phyloP scores from a whole-genome alignment of 2,888 invertebrate genomes.

The Erebia epiphron region DNA sequence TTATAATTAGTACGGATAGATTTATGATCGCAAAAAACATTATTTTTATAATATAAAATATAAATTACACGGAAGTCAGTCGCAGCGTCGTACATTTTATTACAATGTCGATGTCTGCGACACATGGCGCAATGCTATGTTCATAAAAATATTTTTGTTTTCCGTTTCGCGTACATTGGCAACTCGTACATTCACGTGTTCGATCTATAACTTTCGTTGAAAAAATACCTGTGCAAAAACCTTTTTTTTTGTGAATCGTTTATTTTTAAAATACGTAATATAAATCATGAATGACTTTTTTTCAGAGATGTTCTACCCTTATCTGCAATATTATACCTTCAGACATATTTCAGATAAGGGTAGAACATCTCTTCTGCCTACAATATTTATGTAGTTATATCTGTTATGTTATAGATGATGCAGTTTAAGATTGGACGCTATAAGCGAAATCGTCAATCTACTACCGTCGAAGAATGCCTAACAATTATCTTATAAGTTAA shows the following conservation, averaged over 20 bases:
- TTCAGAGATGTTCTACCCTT: neutral
- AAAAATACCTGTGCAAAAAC: neutral
- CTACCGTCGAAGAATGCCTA: no score
- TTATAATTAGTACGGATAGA: no score
- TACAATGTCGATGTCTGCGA: conserved; percentile 16
- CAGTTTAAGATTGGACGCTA: no score
- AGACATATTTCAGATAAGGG: no score
- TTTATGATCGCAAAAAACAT: neutral
- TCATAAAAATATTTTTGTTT: conserved; percentile 20
- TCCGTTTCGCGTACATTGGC: neutral
- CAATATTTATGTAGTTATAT: no score
- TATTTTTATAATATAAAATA: neutral
- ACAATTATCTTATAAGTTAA: no score
- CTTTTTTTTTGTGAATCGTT: neutral
- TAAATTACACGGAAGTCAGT: conserved; percentile 43
- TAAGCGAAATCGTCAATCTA: no score
- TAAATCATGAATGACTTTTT: no score
- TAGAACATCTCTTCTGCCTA: no score
- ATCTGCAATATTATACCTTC: no score
- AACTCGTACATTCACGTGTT: conserved; percentile 1
- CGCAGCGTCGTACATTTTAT: conserved; percentile 18
- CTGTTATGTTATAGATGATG: no score
- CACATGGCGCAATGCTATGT: conserved; percentile 20
- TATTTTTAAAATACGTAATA: no score
- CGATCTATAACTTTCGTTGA: conserved; percentile 7